Conservation (phyloP, 1,140 invertebrate species). For the Leucophenga varia region DNA sequence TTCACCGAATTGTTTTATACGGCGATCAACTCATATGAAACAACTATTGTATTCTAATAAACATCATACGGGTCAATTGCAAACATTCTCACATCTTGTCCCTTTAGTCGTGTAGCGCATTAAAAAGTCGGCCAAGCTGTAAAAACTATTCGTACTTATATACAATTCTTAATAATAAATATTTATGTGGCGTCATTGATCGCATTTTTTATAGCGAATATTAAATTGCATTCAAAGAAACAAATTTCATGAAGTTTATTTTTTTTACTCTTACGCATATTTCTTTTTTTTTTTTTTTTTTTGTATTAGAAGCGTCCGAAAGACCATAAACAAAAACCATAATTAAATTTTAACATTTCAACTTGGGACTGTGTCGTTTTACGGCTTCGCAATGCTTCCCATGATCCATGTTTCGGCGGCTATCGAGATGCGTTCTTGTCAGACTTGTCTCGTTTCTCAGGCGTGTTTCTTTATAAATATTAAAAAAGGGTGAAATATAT, state of each 20-base stretch:
- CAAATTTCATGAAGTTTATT: too few species aligned
- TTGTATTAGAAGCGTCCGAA: too few species aligned
- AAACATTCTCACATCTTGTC: slow-evolving; percentile 12
- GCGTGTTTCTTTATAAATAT: slow-evolving; percentile 9
- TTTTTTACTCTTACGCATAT: too few species aligned
- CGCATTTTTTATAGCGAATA: slow-evolving; percentile 52
- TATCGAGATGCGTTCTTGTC: slow-evolving; percentile 1
- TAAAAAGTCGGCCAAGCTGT: too few species aligned
- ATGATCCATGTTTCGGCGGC: slow-evolving; percentile 8
- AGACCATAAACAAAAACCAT: too few species aligned
- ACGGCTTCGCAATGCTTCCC: slow-evolving; percentile 9
- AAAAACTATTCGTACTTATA: too few species aligned
- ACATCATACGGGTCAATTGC: too few species aligned
- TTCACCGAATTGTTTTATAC: too few species aligned
- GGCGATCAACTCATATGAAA: too few species aligned
- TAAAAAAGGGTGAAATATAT: slow-evolving; percentile 49
- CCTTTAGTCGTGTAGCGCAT: slow-evolving; percentile 26
- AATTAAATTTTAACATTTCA: slow-evolving; percentile 54
- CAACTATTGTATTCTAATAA: too few species aligned
- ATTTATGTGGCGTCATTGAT: slow-evolving; percentile 50
- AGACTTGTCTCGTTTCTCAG: slow-evolving; percentile 22
- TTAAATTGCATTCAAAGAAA: slow-evolving; percentile 55
- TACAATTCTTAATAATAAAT: too few species aligned
- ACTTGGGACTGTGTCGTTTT: slow-evolving; percentile 35
- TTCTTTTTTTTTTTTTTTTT: too few species aligned